These are phyloP conservation scores for Anolis apletophallus DNA, from an alignment of 2,797 vertebrate genomes.

Conservation along the genomic window DNA sequence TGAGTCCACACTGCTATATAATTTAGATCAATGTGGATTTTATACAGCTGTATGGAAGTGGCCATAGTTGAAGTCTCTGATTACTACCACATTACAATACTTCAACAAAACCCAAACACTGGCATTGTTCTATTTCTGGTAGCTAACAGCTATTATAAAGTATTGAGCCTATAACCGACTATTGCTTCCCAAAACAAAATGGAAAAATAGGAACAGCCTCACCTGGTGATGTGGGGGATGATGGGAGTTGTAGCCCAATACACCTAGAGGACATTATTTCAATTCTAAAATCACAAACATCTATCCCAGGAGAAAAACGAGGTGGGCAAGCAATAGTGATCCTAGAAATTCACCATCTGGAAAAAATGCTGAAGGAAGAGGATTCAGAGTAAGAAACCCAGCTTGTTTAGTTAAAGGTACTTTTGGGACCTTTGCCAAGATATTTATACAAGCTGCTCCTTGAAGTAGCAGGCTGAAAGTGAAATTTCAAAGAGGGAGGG, in stretches of 20 bases:
- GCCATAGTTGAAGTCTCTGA: too few species aligned
- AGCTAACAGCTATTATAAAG: too few species aligned
- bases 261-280: not conserved
- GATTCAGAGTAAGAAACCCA: not conserved
- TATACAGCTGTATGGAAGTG: too few species aligned
- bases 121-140: too few species aligned
- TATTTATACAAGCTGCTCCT: not conserved
- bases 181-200: too few species aligned
- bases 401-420: slow-evolving; percentile 1
- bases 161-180: too few species aligned
- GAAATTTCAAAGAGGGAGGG: not conserved
- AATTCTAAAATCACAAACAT: not conserved
- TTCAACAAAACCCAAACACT: too few species aligned
- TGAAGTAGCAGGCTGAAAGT: slow-evolving; percentile 1
- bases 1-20: too few species aligned
- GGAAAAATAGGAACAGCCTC: not conserved
- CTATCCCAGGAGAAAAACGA: not conserved
- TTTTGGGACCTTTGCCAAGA: slow-evolving; percentile 5
- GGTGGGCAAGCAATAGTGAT: not conserved
- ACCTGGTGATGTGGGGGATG: not conserved
- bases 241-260: not conserved
- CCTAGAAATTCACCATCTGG: not conserved
- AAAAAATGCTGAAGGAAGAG: not conserved
- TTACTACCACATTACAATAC: too few species aligned
- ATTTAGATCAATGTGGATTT: too few species aligned